Base-by-base conservation (phyloP, 2,113 vertebrate species). In the Mesoclemmys tuberculata region DNA sequence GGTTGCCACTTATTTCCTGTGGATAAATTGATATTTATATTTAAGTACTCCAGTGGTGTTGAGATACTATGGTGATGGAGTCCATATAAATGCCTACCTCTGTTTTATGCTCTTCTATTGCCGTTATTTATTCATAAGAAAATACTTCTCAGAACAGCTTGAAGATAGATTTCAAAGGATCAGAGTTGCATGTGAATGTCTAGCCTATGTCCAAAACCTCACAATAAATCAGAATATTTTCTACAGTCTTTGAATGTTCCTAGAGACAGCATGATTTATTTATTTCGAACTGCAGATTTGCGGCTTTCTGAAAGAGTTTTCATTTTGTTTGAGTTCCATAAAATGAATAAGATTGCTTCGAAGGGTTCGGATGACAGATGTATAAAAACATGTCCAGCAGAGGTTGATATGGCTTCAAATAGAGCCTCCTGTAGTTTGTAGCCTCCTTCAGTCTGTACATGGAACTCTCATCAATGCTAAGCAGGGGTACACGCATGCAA, bases 251-350 rank as follows among this genome's bases (percentile, higher is more conserved):
- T 90, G 92, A 86, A 84, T 81, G 83, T 88, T 95, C 74, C 77
- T 85, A 44, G 68, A 88, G 49, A 64, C 58, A 27, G 38, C 16
- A 90, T 94, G 90, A 97, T 97, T 98, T 96, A 96, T 96, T 95
- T 95, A 96, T 95, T 85, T 94, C 51, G 9, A 75, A 27, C 61
- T 91, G 80, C 86, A 96, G 97, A 80, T 78, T 89, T 96, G 87
- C 56, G 92, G n/a, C 80, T 88, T 97, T 87, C 89, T 93, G 85
- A 93, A 95, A 93, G 29, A 71, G 55, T 55, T 95, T 49, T 74
- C 29, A 1, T 93, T 90, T 75, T 88, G 64, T 96, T 84, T 91
- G 80, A 0, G 0, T 24, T 80, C 74, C 71, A 79, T 88, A 87
- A 96, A 82, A 85, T 55, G 27, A 11, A 29, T 29, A 49, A 26